Evolutionary conservation across 2,113 vertebrate species (phyloP).

Genomic region (Cheirogaleus medius): DNA sequence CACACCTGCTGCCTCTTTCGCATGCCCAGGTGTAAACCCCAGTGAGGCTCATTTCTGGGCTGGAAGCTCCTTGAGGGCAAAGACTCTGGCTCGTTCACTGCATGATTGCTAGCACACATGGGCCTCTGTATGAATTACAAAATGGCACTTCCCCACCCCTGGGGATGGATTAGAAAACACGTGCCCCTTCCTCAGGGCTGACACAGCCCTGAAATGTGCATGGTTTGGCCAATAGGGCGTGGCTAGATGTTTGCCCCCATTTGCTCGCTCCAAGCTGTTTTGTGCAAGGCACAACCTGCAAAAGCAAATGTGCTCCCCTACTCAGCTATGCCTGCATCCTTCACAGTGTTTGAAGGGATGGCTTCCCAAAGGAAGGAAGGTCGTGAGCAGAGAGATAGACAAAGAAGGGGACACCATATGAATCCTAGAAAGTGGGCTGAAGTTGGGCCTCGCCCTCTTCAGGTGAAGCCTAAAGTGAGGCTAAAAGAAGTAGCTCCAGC

Average conservation of each 20-base stretch:
- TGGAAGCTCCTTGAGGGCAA: neutral
- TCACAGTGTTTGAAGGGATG: neutral
- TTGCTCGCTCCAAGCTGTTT: neutral
- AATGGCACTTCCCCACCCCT: neutral
- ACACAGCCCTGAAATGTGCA: neutral
- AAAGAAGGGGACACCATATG: neutral
- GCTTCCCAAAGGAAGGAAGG: neutral
- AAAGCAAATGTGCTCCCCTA: neutral
- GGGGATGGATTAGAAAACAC: neutral
- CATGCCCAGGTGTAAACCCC: neutral
- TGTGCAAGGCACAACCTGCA: neutral
- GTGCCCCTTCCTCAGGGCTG: neutral
- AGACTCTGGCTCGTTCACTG: neutral
- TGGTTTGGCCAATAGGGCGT: neutral
- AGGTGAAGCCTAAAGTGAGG: neutral
- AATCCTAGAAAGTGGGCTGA: neutral
- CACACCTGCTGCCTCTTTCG: neutral
- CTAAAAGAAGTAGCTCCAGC: neutral
- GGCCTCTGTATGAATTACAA: neutral
- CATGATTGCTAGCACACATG: neutral
- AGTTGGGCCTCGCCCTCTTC: neutral
- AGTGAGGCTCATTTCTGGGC: neutral
- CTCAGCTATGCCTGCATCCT: neutral
- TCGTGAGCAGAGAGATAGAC: neutral
- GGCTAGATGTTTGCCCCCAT: neutral